These are phyloP conservation scores for Mythimna albipuncta DNA, from an alignment of 2,888 invertebrate species.

Conservation along the genomic window DNA sequence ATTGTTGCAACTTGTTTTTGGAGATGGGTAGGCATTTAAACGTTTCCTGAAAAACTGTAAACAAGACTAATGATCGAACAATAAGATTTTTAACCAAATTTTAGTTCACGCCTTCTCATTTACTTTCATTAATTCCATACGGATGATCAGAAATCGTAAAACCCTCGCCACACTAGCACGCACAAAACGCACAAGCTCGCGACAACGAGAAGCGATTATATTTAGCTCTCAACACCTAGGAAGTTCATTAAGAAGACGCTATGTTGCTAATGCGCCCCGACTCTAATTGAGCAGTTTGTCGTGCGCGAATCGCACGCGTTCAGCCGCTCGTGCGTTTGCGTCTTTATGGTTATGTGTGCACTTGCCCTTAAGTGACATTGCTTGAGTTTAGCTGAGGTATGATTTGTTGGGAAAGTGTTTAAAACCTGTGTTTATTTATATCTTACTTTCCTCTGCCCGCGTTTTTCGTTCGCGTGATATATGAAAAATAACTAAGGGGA, in stretches of 20 bases:
- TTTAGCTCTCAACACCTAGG: constrained; percentile 79
- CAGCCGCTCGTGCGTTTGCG: constrained; percentile 57
- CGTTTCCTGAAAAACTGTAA: too few species aligned
- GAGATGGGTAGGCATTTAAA: too few species aligned
- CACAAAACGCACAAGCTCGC: constrained; percentile 55
- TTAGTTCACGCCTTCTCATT: too few species aligned
- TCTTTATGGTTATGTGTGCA: constrained; percentile 63
- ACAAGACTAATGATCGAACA: too few species aligned
- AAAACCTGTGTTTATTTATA: background rate
- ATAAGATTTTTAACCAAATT: too few species aligned
- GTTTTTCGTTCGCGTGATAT: background rate
- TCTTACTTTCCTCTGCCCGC: background rate
- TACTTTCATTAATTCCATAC: background rate
- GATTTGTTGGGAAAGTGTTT: background rate
- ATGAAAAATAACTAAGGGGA: too few species aligned
- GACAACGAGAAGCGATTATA: constrained; percentile 71
- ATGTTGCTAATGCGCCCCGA: constrained; percentile 74
- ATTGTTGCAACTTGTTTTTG: too few species aligned
- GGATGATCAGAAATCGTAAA: constrained; percentile 24
- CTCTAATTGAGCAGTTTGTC: constrained; percentile 76
- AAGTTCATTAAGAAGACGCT: constrained; percentile 78
- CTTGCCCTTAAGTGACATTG: constrained; percentile 34
- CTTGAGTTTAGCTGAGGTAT: background rate
- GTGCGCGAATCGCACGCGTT: constrained; percentile 53
- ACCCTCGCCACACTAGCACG: constrained; percentile 57